Percentiles rank a stretch among this genome's conserved stretches.
Conservation (phyloP, 2,797 vertebrate species). For the Gymnodraco acuticeps region DNA sequence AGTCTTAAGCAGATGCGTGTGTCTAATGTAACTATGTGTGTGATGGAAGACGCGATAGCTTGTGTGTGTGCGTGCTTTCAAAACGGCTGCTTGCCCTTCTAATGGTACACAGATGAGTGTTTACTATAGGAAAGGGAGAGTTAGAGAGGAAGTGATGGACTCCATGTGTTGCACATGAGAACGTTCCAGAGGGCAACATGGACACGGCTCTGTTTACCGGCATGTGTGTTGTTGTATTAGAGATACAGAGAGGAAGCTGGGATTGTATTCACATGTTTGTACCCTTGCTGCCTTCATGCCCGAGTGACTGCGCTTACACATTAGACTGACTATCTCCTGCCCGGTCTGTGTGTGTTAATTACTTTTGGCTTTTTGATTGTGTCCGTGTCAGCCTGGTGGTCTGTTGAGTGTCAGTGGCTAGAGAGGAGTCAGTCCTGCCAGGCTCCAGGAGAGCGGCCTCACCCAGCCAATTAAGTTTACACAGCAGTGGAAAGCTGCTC, state of each 20-base stretch:
- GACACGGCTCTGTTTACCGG: constrained; percentile 37
- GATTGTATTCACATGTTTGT: constrained; percentile 27
- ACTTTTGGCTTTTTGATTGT: constrained; percentile 22
- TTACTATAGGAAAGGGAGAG: constrained; percentile 80
- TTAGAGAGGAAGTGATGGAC: constrained; percentile 74
- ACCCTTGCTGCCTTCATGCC: constrained; percentile 18
- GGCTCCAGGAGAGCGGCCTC: constrained; percentile 63
- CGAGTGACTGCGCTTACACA: constrained; percentile 12
- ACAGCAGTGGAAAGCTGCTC: constrained; percentile 43
- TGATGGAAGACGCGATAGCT: constrained; percentile 21
- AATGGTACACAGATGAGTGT: constrained; percentile 81
- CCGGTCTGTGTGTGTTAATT: constrained; percentile 10
- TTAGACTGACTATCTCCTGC: constrained; percentile 18
- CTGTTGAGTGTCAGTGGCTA: constrained; percentile 45
- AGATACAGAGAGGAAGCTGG: constrained; percentile 27
- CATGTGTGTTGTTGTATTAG: constrained; percentile 38
- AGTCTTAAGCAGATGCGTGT: constrained; percentile 60
- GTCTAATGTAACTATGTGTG: constrained; percentile 41
- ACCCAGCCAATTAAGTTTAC: constrained; percentile 28
- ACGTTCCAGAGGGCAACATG: constrained; percentile 51
- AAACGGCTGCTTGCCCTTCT: constrained; percentile 61
- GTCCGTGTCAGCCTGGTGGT: constrained; percentile 31
- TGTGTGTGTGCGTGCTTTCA: constrained; percentile 33
- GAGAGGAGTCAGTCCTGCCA: constrained; percentile 53
- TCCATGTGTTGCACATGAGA: constrained; percentile 74